phyloP scores from a whole-genome alignment of 2,113 vertebrate genomes.

The Syngnathus scovelli region DNA sequence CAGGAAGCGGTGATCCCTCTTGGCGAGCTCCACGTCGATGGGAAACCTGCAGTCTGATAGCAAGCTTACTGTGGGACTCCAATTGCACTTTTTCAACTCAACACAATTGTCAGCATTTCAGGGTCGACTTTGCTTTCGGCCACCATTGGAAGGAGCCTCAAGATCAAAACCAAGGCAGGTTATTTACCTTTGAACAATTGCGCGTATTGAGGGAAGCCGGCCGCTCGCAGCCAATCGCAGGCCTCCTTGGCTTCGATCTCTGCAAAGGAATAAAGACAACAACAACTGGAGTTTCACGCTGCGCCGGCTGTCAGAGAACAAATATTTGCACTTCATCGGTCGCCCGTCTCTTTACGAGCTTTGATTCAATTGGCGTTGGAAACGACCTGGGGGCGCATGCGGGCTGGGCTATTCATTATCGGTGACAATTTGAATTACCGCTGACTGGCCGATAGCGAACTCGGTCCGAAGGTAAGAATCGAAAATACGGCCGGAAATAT shows the following conservation, averaged over 20 bases:
- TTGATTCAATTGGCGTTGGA: slow-evolving; percentile 39
- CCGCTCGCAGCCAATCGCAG: slow-evolving; percentile 84
- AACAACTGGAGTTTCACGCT: slow-evolving; percentile 32
- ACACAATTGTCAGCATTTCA: no score
- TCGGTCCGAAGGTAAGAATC: background rate
- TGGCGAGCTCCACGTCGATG: slow-evolving; percentile 37
- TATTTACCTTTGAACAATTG: slow-evolving; percentile 86
- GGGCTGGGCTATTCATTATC: slow-evolving; percentile 47
- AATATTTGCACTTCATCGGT: slow-evolving; percentile 54
- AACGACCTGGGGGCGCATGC: slow-evolving; percentile 16
- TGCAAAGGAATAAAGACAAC: slow-evolving; percentile 53
- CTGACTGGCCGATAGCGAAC: slow-evolving; percentile 44
- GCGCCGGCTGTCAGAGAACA: slow-evolving; percentile 43
- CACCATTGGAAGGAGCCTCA: background rate
- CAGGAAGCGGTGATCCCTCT: slow-evolving; percentile 54
- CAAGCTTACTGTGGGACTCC: background rate
- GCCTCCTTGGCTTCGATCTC: slow-evolving; percentile 88
- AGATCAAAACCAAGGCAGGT: background rate
- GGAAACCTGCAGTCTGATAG: slow-evolving; percentile 51
- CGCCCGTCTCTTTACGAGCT: slow-evolving; percentile 37
- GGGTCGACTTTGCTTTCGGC: background rate
- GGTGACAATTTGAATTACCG: slow-evolving; percentile 44
- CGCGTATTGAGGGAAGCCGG: slow-evolving; percentile 87
- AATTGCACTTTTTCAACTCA: no score
- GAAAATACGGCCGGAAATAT: background rate